phyloP scores from a whole-genome alignment of 2,113 vertebrate genomes.

The Chaetodon trifascialis region DNA sequence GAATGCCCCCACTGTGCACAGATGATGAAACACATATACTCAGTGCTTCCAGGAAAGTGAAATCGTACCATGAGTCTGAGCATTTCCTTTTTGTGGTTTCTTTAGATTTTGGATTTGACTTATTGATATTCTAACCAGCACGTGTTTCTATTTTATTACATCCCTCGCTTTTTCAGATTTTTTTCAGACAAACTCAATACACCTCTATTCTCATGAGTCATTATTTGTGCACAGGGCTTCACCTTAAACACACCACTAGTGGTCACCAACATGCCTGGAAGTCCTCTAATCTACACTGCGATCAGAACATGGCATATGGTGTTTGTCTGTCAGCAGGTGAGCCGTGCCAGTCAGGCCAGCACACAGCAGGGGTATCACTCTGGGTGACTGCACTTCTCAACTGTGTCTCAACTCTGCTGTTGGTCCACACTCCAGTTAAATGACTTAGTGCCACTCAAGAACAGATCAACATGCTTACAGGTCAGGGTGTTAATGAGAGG shows the following conservation, averaged over 20 bases:
- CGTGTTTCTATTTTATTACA: not conserved
- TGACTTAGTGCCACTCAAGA: slow-evolving; percentile 68
- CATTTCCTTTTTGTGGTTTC: not conserved
- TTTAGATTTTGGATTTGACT: not conserved
- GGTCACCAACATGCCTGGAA: slow-evolving; percentile 40
- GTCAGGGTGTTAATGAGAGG: slow-evolving; percentile 70
- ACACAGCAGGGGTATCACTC: slow-evolving; percentile 53
- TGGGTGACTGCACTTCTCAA: slow-evolving; percentile 50
- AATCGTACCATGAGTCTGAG: not conserved
- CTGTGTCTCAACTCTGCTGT: slow-evolving; percentile 47
- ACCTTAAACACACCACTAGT: slow-evolving; percentile 41
- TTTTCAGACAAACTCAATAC: not conserved
- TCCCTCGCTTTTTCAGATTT: too few species aligned
- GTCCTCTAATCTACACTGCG: slow-evolving; percentile 53
- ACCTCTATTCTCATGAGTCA: not conserved
- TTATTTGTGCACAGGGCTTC: not conserved
- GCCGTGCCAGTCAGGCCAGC: slow-evolving; percentile 47
- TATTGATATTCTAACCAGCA: not conserved
- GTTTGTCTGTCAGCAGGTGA: slow-evolving; percentile 50
- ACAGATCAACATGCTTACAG: slow-evolving; percentile 69
- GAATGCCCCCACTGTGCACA: not conserved
- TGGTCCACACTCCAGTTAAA: slow-evolving; percentile 50
- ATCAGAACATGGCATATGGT: slow-evolving; percentile 73
- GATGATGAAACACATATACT: too few species aligned
- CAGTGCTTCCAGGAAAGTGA: not conserved